A percentile compares a stretch with the other conserved stretches of the same genome.
phyloP scores from a whole-genome alignment of 2,113 vertebrate species.

The Stegastes partitus region DNA sequence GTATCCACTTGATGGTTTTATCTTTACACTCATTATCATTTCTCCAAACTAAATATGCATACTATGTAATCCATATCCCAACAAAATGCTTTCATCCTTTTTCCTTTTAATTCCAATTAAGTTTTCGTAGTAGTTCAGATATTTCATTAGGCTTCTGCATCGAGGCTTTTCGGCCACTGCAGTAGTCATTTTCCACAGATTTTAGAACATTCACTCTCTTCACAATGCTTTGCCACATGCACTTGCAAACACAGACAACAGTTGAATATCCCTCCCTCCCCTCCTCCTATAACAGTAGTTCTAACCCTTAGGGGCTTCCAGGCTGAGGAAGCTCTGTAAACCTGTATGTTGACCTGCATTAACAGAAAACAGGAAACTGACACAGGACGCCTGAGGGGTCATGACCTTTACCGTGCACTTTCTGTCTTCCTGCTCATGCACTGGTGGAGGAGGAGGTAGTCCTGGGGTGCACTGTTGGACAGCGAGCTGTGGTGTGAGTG shows the following conservation, averaged over 20 bases:
- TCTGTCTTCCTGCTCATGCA: conserved; percentile 97
- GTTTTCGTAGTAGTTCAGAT: too few species aligned
- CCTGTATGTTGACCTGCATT: conserved; percentile 79
- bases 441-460: conserved; percentile 98
- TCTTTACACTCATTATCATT: not conserved
- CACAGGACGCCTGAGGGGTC: conserved; percentile 71
- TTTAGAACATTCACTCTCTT: conserved; percentile 11
- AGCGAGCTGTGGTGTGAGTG: conserved; percentile 88
- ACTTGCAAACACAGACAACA: not conserved
- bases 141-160: too few species aligned
- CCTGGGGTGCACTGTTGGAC: conserved; percentile 96
- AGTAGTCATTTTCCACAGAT: not conserved
- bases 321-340: conserved; percentile 68
- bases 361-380: conserved; percentile 77
- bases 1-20: not conserved
- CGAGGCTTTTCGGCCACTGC: not conserved
- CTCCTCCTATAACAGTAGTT: conserved; percentile 37
- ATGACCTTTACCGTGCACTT: conserved; percentile 89
- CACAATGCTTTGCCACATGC: not conserved
- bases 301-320: conserved; percentile 41
- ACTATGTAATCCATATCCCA: not conserved
- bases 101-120: not conserved
- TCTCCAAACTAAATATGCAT: not conserved
- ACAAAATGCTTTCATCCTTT: not conserved
- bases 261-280: conserved; percentile 21